Percentiles rank a stretch among this genome's conserved stretches.
Evolutionary conservation across 1,140 invertebrate species (phyloP).

Genomic region (Hyles euphorbiae): DNA sequence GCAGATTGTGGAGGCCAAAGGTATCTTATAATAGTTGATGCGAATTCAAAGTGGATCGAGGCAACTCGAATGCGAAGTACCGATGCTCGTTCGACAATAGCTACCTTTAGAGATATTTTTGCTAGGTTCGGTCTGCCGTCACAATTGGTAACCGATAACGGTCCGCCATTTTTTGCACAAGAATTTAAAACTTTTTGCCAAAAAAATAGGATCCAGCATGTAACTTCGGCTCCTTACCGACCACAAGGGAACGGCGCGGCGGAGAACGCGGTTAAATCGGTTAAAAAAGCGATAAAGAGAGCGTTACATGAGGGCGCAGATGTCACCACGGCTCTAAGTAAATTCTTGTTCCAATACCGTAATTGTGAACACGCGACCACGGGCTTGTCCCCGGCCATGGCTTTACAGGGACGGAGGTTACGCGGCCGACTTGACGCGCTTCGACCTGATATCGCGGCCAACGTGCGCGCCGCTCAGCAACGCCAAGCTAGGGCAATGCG

Average conservation of each 20-base stretch:
- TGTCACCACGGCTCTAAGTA: slow-evolving; percentile 10
- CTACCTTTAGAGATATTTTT: slow-evolving; percentile 17
- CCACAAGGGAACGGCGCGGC: slow-evolving; percentile 30
- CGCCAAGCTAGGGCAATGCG: slow-evolving; percentile 1
- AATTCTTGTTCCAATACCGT: slow-evolving; percentile 18
- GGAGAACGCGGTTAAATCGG: slow-evolving; percentile 17
- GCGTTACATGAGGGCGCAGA: slow-evolving; percentile 4
- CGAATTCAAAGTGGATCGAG: slow-evolving; percentile 34
- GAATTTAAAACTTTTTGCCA: slow-evolving; percentile 34
- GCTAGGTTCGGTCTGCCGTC: slow-evolving; percentile 34
- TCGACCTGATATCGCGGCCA: slow-evolving; percentile 14
- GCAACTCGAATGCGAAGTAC: slow-evolving; percentile 17
- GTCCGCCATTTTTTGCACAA: no score
- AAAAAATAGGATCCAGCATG: slow-evolving; percentile 31
- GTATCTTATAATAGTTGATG: slow-evolving; percentile 31
- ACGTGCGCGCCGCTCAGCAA: slow-evolving; percentile 13
- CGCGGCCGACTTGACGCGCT: slow-evolving; percentile 28
- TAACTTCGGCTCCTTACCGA: slow-evolving; percentile 37
- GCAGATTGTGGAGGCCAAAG: slow-evolving; percentile 19
- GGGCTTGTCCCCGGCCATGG: slow-evolving; percentile 23
- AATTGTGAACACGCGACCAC: slow-evolving; percentile 34
- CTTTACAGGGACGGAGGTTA: slow-evolving; percentile 22
- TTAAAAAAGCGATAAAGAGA: slow-evolving; percentile 17
- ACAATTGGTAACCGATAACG: slow-evolving; percentile 35
- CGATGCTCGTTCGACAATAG: slow-evolving; percentile 9